A percentile compares a stretch with the other conserved stretches of the same genome.
Evolutionary conservation across 2,113 vertebrate genomes (phyloP).

Genomic region (Psittacus erithacus): DNA sequence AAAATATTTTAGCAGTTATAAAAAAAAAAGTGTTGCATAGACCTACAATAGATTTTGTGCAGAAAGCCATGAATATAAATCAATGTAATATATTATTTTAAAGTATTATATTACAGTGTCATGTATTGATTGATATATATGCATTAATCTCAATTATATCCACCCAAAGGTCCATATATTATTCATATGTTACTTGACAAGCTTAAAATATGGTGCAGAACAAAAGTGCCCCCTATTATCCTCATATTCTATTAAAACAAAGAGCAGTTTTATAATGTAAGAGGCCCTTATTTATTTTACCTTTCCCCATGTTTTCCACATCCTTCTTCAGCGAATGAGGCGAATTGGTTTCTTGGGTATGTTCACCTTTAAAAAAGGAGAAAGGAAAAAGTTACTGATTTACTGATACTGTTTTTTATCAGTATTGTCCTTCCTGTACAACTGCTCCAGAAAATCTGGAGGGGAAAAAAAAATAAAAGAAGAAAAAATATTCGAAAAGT

Average conservation of each 20-base stretch:
- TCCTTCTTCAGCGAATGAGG: conserved; percentile 93
- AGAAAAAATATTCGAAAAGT: background rate
- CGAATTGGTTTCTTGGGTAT: conserved; percentile 84
- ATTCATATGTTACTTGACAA: conserved; percentile 87
- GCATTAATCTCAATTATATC: conserved; percentile 90
- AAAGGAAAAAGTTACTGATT: conserved; percentile 42
- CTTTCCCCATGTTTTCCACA: conserved; percentile 98
- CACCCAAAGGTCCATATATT: conserved; percentile 85
- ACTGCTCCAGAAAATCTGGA: background rate
- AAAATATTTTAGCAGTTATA: conserved; percentile 77
- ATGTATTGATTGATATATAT: conserved; percentile 87
- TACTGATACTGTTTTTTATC: background rate
- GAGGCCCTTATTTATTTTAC: conserved; percentile 77
- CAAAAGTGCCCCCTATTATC: conserved; percentile 78
- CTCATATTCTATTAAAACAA: conserved; percentile 71
- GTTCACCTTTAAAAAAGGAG: conserved; percentile 82
- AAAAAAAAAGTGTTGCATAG: conserved; percentile 56
- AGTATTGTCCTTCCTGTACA: background rate
- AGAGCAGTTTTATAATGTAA: conserved; percentile 52
- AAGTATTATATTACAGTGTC: conserved; percentile 87
- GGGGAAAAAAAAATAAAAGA: fast-evolving
- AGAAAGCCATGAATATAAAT: conserved; percentile 89
- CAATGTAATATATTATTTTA: conserved; percentile 90
- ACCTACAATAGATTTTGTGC: conserved; percentile 80
- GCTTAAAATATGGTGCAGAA: conserved; percentile 82